phyloP scores from a whole-genome alignment of 2,888 invertebrate species.

The Notocelia uddmanniana region DNA sequence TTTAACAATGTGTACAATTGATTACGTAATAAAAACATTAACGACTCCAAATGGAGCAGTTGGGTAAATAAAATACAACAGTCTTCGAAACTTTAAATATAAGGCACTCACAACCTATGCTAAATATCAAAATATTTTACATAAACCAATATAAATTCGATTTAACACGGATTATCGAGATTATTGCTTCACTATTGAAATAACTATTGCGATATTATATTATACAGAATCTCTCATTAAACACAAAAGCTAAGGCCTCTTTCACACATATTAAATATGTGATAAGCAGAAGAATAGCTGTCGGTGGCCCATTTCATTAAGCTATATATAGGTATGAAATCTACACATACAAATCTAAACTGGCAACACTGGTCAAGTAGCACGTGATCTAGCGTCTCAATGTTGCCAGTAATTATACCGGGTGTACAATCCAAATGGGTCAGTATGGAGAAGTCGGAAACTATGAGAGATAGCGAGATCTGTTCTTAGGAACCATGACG shows the following conservation, averaged over 20 bases:
- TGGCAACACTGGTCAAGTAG: too few species aligned
- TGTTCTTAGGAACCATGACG: too few species aligned
- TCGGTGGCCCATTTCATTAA: too few species aligned
- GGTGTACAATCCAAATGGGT: too few species aligned
- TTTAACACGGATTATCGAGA: neutral
- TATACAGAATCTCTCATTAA: neutral
- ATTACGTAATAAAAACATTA: constrained; percentile 35
- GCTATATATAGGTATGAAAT: too few species aligned
- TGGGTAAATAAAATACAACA: constrained; percentile 64
- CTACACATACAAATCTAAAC: too few species aligned
- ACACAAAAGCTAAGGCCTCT: neutral
- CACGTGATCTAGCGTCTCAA: too few species aligned
- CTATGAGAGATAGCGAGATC: too few species aligned
- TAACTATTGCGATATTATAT: neutral
- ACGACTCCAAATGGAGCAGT: neutral
- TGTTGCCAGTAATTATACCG: too few species aligned
- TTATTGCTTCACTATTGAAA: neutral
- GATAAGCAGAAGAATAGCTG: neutral
- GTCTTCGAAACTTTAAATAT: constrained; percentile 58
- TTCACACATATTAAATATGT: neutral
- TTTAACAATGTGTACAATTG: constrained; percentile 66
- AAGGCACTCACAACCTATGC: constrained; percentile 65
- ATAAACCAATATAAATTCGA: neutral
- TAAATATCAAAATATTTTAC: constrained; percentile 48
- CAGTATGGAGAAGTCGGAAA: too few species aligned